These are phyloP conservation scores for Chloebia gouldiae DNA, from an alignment of 2,113 vertebrate species.

Conservation along the genomic window DNA sequence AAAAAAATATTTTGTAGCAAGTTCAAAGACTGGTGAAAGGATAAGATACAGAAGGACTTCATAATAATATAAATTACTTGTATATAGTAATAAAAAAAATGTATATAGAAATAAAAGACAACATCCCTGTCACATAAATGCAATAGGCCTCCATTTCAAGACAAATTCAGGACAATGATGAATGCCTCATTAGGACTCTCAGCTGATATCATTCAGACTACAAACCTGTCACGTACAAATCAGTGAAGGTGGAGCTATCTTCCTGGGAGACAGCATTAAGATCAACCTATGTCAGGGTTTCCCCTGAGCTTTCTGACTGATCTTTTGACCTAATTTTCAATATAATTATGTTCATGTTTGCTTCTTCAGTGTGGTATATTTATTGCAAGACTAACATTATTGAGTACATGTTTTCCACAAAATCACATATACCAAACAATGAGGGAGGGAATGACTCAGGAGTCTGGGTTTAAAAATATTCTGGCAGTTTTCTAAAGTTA, in stretches of 20 bases:
- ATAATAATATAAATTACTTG: background rate
- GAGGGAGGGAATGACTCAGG: background rate
- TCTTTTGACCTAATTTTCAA: background rate
- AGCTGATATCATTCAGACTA: background rate
- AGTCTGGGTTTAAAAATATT: constrained; percentile 7
- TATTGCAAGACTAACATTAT: background rate
- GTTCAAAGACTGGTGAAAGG: background rate
- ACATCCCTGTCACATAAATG: background rate
- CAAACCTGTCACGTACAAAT: background rate
- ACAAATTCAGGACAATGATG: background rate
- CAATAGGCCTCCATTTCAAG: background rate
- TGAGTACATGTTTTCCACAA: background rate
- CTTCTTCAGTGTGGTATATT: background rate
- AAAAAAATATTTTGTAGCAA: background rate
- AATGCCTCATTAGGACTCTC: background rate
- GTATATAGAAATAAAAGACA: too few relatives aligned
- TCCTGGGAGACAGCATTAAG: background rate
- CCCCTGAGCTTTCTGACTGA: background rate
- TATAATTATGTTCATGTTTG: background rate
- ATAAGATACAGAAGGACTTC: background rate
- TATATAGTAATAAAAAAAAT: too few relatives aligned
- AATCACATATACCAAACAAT: background rate
- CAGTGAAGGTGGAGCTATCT: background rate
- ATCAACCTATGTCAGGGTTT: background rate
- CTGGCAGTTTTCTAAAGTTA: background rate